Evolutionary conservation across 1,140 invertebrate genomes (phyloP).

Genomic region (Psilanteris sp.): DNA sequence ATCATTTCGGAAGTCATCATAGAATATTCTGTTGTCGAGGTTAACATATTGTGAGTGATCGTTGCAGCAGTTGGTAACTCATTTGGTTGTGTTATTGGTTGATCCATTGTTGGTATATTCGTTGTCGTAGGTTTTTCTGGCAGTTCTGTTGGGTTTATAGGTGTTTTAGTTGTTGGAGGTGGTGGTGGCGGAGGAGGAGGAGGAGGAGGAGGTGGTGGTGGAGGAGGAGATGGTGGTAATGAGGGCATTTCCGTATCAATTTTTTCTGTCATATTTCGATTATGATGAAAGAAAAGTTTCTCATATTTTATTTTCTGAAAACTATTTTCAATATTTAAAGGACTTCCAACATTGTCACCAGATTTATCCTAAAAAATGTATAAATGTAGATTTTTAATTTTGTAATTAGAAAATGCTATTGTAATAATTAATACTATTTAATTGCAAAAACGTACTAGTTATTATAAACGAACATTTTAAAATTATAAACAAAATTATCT

Average conservation of each 20-base stretch:
- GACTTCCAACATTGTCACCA: too few relatives aligned
- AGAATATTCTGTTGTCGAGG: slow-evolving; percentile 6
- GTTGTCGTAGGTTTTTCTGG: slow-evolving; percentile 6
- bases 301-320: neutral
- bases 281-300: slow-evolving; percentile 4
- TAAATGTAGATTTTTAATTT: too few relatives aligned
- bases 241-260: slow-evolving; percentile 1
- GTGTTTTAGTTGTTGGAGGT: neutral
- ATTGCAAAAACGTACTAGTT: too few relatives aligned
- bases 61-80: slow-evolving; percentile 22
- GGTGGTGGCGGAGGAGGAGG: neutral
- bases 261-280: slow-evolving; percentile 6
- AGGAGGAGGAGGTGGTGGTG: neutral
- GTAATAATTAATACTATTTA: too few relatives aligned
- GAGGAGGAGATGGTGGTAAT: neutral
- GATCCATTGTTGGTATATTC: neutral
- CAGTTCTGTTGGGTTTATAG: neutral
- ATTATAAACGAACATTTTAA: too few relatives aligned
- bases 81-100: neutral
- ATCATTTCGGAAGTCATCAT: neutral
- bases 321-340: too few relatives aligned
- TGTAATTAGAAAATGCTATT: too few relatives aligned
- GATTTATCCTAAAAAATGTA: too few relatives aligned
- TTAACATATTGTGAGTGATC: slow-evolving; percentile 22
- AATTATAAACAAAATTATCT: too few relatives aligned